Evolutionary conservation across 92 coral and sea anemone species (phyloP), one percentile per base, ranked within the genome.

Genomic region (Galaxea fascicularis): DNA sequence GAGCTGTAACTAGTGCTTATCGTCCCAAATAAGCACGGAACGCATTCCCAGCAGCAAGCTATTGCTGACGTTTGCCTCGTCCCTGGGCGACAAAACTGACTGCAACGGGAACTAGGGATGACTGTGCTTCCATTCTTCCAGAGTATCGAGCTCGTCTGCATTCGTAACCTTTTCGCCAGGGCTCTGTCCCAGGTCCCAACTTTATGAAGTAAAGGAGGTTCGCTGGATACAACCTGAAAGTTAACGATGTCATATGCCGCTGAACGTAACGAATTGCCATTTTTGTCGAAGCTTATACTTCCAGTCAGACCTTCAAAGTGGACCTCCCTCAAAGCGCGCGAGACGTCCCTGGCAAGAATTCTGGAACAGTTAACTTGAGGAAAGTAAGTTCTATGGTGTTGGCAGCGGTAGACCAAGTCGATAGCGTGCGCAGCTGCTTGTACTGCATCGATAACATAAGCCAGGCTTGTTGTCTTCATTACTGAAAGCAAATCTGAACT

Each of bases 21-120:
- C 5, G 71, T 68, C 6, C 89, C 91, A 14, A 76, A 24, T 4
- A 87, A 80, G 74, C 98, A 94, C 12, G 60, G 29, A 41, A 89
- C 68, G 51, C 98, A 94, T 14, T 89, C 91, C 98, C 98, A 94
- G 62, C 98, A 94, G 69, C 98, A 94, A n/a, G 88, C 82, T 13
- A 87, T 26, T 16, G 90, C 78, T 0, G 73, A 59, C 18, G 93
- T 86, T 58, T 91, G 93, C 51, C 79, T 52, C 15, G 82, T 89
- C 1, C 98, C 98, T 6, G 95, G 95, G 2, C 80, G 77, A 56
- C 98, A 94, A 28, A 82, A 49, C 56, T 83, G 44, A 27, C 89
- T 91, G 84, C 98, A 94, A n/a, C 65, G 87, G 10, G 95, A 94
- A 8, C 39, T 77, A 9, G 98, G 98, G 4, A 79, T 80, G 13